A percentile compares a stretch with the other conserved stretches of the same genome.
Evolutionary conservation across 2,888 invertebrate species (phyloP).

Genomic region (Merodon equestris): DNA sequence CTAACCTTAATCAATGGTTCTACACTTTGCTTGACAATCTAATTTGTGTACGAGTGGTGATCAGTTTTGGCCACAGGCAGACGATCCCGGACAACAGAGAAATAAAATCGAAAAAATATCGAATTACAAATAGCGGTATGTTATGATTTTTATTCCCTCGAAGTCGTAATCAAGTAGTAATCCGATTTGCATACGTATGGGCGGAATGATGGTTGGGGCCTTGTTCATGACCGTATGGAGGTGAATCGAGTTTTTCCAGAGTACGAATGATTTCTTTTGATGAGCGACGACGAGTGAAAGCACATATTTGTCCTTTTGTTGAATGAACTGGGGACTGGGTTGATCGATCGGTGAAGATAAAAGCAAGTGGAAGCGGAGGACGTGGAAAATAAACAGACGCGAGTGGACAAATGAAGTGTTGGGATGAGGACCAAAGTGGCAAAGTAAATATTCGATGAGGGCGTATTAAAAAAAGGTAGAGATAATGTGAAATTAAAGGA

Average conservation of each 20-base stretch:
- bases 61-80: slow-evolving; percentile 13
- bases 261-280: no score
- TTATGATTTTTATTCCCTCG: slow-evolving; percentile 42
- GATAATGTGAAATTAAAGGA: no score
- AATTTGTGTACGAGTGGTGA: slow-evolving; percentile 47
- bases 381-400: no score
- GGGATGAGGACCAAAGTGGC: no score
- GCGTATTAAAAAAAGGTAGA: no score
- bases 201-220: neutral
- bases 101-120: slow-evolving; percentile 57
- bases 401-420: no score
- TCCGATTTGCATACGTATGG: slow-evolving; percentile 28
- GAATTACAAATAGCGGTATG: slow-evolving; percentile 48
- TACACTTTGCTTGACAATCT: slow-evolving; percentile 57
- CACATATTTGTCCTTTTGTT: slow-evolving; percentile 16
- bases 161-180: slow-evolving; percentile 47
- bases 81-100: slow-evolving; percentile 42
- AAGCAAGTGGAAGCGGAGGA: no score
- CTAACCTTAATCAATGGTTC: slow-evolving; percentile 3
- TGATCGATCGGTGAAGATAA: slow-evolving; percentile 28
- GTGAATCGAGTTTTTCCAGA: no score
- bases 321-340: slow-evolving; percentile 10
- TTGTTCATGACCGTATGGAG: slow-evolving; percentile 12
- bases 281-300: no score
- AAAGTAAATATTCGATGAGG: no score